phyloP scores from a whole-genome alignment of 2,888 invertebrate genomes.

The Macaria liturata region DNA sequence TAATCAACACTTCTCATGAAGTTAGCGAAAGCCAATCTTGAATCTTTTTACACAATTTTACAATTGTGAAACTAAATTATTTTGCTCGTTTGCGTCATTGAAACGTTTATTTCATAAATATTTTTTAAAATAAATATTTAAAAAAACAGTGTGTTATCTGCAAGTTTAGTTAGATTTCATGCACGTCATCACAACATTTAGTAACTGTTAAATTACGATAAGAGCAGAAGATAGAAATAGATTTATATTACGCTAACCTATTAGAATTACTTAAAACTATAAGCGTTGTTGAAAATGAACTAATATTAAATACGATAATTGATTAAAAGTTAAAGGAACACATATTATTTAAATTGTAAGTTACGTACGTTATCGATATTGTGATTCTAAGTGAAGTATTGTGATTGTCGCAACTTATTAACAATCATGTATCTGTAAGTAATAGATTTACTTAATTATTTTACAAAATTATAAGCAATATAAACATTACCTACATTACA shows the following conservation, averaged over 20 bases:
- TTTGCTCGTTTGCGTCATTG: no score
- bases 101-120: no score
- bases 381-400: slow-evolving; percentile 21
- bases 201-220: slow-evolving; percentile 21
- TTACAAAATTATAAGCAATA: not conserved
- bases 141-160: no score
- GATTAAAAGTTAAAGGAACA: slow-evolving; percentile 45
- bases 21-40: no score
- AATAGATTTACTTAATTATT: not conserved
- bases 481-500: no score
- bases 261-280: slow-evolving; percentile 35
- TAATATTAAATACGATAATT: slow-evolving; percentile 27
- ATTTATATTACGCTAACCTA: slow-evolving; percentile 27
- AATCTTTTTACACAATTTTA: no score
- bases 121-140: no score
- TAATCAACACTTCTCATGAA: no score
- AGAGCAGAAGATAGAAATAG: slow-evolving; percentile 35
- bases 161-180: not conserved
- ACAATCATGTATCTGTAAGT: slow-evolving; percentile 24
- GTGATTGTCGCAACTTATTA: slow-evolving; percentile 63
- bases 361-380: slow-evolving; percentile 40
- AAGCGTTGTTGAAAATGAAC: slow-evolving; percentile 28
- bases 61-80: no score
- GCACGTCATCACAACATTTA: slow-evolving; percentile 11
- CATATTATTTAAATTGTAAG: slow-evolving; percentile 34